These are phyloP conservation scores for Polypterus senegalus DNA, from an alignment of 2,113 vertebrate genomes.

Conservation along the genomic window DNA sequence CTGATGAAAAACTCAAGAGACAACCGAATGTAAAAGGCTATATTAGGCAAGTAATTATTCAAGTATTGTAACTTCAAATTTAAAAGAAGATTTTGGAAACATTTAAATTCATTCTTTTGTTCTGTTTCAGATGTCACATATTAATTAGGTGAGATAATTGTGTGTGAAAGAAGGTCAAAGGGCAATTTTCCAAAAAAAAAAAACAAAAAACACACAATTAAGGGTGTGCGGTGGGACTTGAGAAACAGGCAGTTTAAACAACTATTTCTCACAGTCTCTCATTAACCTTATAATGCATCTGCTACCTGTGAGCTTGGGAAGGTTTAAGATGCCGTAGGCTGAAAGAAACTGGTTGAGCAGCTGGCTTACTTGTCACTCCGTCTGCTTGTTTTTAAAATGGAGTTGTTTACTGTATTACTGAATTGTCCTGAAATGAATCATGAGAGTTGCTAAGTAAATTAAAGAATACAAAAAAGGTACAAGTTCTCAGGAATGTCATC, in stretches of 20 bases:
- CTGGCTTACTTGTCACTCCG: background rate
- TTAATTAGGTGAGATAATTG: slow-evolving; percentile 1
- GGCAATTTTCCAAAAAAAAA: background rate
- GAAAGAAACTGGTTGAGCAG: slow-evolving; percentile 35
- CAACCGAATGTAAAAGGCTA: too few species aligned
- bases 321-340: slow-evolving; percentile 27
- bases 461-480: background rate
- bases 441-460: background rate
- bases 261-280: slow-evolving; percentile 2
- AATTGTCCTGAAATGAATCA: slow-evolving; percentile 4
- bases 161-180: background rate
- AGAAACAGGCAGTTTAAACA: background rate
- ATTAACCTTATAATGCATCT: background rate
- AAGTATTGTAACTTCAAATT: slow-evolving; percentile 5
- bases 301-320: slow-evolving; percentile 6
- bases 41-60: too few species aligned
- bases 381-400: background rate
- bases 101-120: too few species aligned
- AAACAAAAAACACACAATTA: background rate
- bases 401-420: background rate
- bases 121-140: too few species aligned
- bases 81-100: slow-evolving; percentile 11
- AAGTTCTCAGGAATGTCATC: background rate
- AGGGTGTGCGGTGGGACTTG: background rate
- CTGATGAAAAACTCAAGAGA: too few species aligned